Evolutionary conservation across 2,797 vertebrate genomes (phyloP).

Genomic region (Sternotherus odoratus): DNA sequence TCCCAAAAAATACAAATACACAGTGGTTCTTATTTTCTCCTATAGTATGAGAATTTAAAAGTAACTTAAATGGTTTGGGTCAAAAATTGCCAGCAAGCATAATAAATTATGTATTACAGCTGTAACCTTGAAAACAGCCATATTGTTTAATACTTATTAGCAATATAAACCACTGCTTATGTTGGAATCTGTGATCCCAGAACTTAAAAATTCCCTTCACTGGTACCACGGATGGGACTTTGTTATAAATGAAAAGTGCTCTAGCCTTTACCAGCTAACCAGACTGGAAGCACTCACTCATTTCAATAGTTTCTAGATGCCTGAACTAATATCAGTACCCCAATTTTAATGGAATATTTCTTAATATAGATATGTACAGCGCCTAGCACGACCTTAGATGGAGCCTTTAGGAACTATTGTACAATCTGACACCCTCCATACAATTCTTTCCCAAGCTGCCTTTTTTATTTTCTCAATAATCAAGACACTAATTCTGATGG

Average conservation of each 20-base stretch:
- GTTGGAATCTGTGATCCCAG: constrained; percentile 49
- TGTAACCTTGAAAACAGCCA: constrained; percentile 68
- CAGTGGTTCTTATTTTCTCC: constrained; percentile 9
- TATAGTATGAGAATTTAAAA: constrained; percentile 54
- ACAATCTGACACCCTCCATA: accelerated
- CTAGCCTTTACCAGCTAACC: neutral
- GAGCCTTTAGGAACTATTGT: neutral
- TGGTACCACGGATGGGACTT: neutral
- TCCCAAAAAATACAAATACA: neutral
- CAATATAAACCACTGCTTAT: constrained; percentile 56
- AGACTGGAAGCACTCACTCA: neutral
- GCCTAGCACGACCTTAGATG: neutral
- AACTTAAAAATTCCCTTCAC: constrained; percentile 57
- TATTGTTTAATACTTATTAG: constrained; percentile 58
- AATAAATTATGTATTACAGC: constrained; percentile 65
- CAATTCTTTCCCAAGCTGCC: neutral
- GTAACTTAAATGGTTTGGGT: constrained; percentile 58
- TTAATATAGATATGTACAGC: neutral
- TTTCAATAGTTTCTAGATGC: constrained; percentile 2
- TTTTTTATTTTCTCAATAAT: neutral
- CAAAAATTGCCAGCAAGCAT: constrained; percentile 56
- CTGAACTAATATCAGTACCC: neutral
- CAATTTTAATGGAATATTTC: neutral
- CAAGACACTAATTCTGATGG: neutral
- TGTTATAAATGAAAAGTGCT: neutral